These are phyloP conservation scores for Chloebia gouldiae DNA, from an alignment of 2,113 vertebrate species.

Conservation along the genomic window DNA sequence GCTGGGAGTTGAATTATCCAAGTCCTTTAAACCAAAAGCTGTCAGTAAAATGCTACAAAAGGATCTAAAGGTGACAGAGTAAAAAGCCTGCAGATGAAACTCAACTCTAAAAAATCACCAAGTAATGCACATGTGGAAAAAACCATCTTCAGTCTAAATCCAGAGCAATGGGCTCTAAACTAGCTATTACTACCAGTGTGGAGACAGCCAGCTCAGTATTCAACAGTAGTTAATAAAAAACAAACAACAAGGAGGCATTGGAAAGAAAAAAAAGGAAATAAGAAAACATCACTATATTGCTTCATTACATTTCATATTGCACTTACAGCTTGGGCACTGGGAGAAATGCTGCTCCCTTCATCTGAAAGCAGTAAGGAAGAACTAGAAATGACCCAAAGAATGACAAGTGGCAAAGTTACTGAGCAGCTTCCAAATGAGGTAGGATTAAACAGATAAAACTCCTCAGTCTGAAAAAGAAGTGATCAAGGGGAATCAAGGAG, in stretches of 20 bases:
- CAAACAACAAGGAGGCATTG: background rate
- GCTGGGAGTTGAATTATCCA: background rate
- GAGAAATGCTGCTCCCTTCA: background rate
- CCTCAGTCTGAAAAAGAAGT: background rate
- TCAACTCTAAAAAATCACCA: background rate
- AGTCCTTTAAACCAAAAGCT: background rate
- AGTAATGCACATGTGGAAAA: background rate
- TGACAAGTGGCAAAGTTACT: background rate
- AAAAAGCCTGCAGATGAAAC: background rate
- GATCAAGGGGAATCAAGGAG: background rate
- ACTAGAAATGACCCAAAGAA: background rate
- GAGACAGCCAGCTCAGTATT: background rate
- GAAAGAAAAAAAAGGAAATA: background rate
- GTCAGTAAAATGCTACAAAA: background rate
- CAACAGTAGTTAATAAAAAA: background rate
- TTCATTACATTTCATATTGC: background rate
- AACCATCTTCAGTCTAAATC: background rate
- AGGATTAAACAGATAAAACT: background rate
- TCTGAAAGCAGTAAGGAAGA: background rate
- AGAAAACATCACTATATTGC: background rate
- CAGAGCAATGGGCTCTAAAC: background rate
- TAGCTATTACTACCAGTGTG: background rate
- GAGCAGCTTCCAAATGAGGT: background rate
- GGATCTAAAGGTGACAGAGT: background rate
- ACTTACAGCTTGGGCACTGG: background rate